Conservation (phyloP, 2,797 vertebrate species). For the Pantherophis vulpinus region DNA sequence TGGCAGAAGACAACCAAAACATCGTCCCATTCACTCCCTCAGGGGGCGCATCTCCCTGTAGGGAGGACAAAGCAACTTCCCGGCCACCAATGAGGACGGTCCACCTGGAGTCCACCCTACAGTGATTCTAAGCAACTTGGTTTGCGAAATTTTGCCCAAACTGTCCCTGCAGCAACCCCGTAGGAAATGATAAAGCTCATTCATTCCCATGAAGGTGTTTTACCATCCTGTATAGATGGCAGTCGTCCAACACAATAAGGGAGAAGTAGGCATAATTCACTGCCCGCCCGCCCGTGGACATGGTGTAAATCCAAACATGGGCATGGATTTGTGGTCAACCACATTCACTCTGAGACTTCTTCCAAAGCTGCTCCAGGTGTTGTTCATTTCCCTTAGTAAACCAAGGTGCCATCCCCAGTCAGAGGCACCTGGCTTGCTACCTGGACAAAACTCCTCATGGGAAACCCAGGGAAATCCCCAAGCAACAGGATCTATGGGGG, state of each 20-base stretch:
- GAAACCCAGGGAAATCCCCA: not conserved
- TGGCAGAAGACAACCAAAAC: not conserved
- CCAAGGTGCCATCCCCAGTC: not conserved
- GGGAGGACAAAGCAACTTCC: not conserved
- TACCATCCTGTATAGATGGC: not conserved
- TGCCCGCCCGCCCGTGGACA: not conserved
- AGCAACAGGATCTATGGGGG: not conserved
- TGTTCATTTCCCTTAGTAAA: not conserved
- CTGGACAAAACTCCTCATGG: not conserved
- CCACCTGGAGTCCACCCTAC: not conserved
- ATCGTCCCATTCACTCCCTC: not conserved
- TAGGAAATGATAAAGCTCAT: not conserved
- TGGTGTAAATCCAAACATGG: not conserved
- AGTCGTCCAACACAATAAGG: not conserved
- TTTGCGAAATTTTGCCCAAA: not conserved
- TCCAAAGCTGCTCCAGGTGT: not conserved
- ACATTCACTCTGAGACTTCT: not conserved
- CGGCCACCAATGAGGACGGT: not conserved
- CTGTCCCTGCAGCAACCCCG: not conserved
- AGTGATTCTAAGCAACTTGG: not conserved
- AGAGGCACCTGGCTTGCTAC: not conserved
- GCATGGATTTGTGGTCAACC: not conserved
- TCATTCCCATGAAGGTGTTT: no score
- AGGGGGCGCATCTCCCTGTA: not conserved
- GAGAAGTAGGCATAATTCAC: not conserved